Evolutionary conservation across 2,888 invertebrate species (phyloP), one percentile per base, ranked within the genome.

Genomic region (Apantesis nais): DNA sequence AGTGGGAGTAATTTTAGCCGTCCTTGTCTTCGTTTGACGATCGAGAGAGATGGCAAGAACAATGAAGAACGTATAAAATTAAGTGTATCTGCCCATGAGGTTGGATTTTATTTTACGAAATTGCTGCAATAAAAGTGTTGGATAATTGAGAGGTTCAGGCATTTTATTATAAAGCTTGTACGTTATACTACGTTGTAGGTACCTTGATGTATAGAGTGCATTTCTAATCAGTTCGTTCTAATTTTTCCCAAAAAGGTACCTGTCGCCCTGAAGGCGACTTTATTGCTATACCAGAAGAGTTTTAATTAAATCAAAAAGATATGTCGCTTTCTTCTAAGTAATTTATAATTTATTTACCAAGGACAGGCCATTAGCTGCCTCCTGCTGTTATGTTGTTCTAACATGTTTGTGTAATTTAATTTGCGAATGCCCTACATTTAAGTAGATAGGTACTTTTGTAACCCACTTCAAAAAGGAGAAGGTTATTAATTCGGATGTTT

Each of bases 41-140:
- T 75, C 71, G 83, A 88, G 78, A 66, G 85, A 82, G 89, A 91
- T 31, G 75, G 79, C 55, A 74, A 78, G 87, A 83, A 90, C 87
- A 88, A 91, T 89, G 89, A 90, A 88, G 87, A 90, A 88, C 87
- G 87, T 90, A 90, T 92, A 89, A 92, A 93, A 92, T 91, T 91
- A 92, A 91, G 89, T 91, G 92, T 92, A 92, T 89, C 91, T 90
- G 89, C 88, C 89, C 87, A 87, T 89, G 86, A 88, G 87, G 89
- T 87, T 87, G 90, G 88, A 89, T 91, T 92, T 90, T 90, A 92
- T 92, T 91, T 91, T 89, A 88, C 87, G 84, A 93, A 92, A 93
- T 92, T 91, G 89, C 89, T 83, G 88, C 91, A 89, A 92, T 92
- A 92, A 91, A 92, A 89, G 92, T 92, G 92, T 92, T 89, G 88